Percentiles rank a stretch among this genome's conserved stretches.
Evolutionary conservation across 2,888 invertebrate species (phyloP).

Genomic region (Drosophila aldrichi): DNA sequence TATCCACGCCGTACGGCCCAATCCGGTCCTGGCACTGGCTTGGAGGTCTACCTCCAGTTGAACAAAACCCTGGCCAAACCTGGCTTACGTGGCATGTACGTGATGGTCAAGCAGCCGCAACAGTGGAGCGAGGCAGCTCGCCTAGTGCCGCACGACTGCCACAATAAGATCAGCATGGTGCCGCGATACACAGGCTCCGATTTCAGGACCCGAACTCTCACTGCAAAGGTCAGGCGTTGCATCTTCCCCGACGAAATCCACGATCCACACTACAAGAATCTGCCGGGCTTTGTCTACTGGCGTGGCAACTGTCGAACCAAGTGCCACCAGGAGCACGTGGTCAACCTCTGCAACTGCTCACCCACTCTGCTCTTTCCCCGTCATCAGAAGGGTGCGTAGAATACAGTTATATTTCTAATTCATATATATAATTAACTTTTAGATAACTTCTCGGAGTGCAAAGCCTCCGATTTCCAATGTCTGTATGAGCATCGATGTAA

Average conservation of each 20-base stretch:
- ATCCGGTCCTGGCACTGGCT: slow-evolving; percentile 79
- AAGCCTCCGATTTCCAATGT: slow-evolving; percentile 78
- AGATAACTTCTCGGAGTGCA: slow-evolving; percentile 80
- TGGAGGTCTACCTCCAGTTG: slow-evolving; percentile 64
- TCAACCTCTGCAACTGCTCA: slow-evolving; percentile 80
- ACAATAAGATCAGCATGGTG: slow-evolving; percentile 65
- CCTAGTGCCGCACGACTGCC: slow-evolving; percentile 60
- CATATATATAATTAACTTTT: background rate
- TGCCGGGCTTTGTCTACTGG: slow-evolving; percentile 81
- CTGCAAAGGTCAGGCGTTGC: slow-evolving; percentile 70
- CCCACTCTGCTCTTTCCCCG: slow-evolving; percentile 79
- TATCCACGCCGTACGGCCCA: slow-evolving; percentile 79
- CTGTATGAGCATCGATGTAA: slow-evolving; percentile 77
- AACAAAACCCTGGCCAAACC: slow-evolving; percentile 53
- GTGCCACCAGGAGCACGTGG: slow-evolving; percentile 82
- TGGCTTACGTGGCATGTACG: slow-evolving; percentile 63
- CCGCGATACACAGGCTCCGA: slow-evolving; percentile 74
- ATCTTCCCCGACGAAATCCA: slow-evolving; percentile 77
- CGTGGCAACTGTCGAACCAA: slow-evolving; percentile 80
- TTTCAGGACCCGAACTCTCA: slow-evolving; percentile 57
- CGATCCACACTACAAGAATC: slow-evolving; percentile 69
- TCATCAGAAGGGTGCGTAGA: slow-evolving; percentile 53
- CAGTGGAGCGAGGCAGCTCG: slow-evolving; percentile 74
- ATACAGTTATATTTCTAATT: no score
- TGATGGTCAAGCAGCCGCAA: slow-evolving; percentile 79